Evolutionary conservation across 2,888 invertebrate species (phyloP).

Genomic region (Pantelozetes paolii): DNA sequence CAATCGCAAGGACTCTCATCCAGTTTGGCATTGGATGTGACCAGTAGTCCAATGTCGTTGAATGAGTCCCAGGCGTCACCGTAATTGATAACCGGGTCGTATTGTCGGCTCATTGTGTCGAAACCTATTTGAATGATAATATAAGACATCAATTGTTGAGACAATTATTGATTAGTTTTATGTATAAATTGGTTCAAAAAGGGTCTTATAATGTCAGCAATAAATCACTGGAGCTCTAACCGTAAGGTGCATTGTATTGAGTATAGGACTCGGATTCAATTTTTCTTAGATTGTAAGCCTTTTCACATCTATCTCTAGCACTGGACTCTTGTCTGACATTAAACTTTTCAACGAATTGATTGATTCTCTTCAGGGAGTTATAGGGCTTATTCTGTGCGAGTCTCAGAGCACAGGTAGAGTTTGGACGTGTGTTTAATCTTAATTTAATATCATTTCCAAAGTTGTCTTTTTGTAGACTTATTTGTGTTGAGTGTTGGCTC

Average conservation of each 20-base stretch:
- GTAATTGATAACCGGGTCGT: conserved; percentile 21
- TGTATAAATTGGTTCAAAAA: too few species aligned
- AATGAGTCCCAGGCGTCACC: conserved; percentile 26
- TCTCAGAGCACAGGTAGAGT: conserved; percentile 24
- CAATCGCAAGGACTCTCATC: conserved; percentile 33
- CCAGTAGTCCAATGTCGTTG: conserved; percentile 29
- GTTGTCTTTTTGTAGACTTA: background rate
- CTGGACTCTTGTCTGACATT: conserved; percentile 15
- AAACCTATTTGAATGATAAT: too few species aligned
- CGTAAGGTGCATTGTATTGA: background rate
- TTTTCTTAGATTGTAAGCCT: background rate
- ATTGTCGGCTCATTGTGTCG: background rate
- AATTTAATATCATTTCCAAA: background rate
- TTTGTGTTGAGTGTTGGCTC: background rate
- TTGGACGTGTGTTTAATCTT: background rate
- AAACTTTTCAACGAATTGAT: conserved; percentile 30
- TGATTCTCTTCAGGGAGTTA: conserved; percentile 14
- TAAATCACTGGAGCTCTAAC: conserved; percentile 17
- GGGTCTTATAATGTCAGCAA: too few species aligned
- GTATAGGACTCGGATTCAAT: background rate
- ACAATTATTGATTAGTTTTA: too few species aligned
- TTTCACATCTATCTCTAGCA: conserved; percentile 21
- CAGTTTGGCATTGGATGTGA: conserved; percentile 18
- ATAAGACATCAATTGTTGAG: too few species aligned
- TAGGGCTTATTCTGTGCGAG: conserved; percentile 24